Evolutionary conservation across 2,797 vertebrate genomes (phyloP), one percentile per base, ranked within the genome.

Genomic region (Atherinosoma microstoma): DNA sequence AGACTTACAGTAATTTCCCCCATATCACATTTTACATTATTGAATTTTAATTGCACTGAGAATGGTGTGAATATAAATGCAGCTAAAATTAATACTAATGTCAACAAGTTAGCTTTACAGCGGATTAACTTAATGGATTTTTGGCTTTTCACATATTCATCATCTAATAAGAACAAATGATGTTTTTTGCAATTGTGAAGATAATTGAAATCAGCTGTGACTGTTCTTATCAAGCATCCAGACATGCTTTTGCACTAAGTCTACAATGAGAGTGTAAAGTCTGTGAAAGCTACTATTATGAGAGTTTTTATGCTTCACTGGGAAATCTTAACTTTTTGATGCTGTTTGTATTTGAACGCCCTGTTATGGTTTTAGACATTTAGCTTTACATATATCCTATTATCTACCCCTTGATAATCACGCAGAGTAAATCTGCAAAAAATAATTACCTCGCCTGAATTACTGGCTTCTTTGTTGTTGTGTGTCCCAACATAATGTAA

Each of bases 21-120:
- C 71, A 72, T 70, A 32, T 69, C 75, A 78, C 51, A 79, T 85
- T 84, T 88, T 42, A 61, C 54, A 59, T 82, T 30, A 90, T 83
- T 79, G 18, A 64, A 79, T 79, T 86, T 87, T 78, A 87, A 88
- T 84, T 66, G 67, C 61, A 36, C 40, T 22, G 57, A 67, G 67
- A 83, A 67, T 66, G 29, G 58, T 40, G 51, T 75, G 62, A 82
- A 79, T 86, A 86, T 78, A 78, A 80, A 82, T 63, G 6, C 57
- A 73, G n/a, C 16, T 57, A 20, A 63, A 64, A 84, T 76, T 18
- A 87, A 84, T 69, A 75, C 84, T 74, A 75, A 85, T 78, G 58
- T 24, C 9, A 64, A n/a, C 47, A 66, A 49, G 60, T 87, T 67
- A 58, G 61, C 24, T 75, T 69, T 54, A 84, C 70, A 67, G 70